Conservation (phyloP, 37 sponge, comb jelly and placozoan species). For the Oscarella lobularis region DNA sequence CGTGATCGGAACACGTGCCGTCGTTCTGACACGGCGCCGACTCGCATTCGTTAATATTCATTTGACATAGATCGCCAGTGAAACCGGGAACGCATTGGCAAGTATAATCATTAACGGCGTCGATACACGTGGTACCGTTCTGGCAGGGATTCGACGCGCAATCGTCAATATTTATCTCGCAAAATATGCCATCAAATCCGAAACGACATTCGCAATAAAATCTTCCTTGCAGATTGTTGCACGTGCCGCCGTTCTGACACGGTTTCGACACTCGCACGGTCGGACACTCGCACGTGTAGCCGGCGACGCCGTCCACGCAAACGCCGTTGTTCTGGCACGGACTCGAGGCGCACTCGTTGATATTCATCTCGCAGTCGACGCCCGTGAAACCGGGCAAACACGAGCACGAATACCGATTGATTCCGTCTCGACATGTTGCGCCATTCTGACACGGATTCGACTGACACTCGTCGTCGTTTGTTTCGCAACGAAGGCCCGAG, state of each 20-base stretch:
- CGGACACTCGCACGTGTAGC: conserved; percentile 6
- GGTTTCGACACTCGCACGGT: conserved; percentile 23
- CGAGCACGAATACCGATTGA: conserved; percentile 7
- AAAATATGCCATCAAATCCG: conserved; percentile 35
- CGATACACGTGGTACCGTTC: conserved; percentile 41
- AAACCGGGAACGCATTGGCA: conserved; percentile 14
- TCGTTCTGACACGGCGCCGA: conserved; percentile 24
- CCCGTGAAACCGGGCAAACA: conserved; percentile 9
- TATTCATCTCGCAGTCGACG: conserved; percentile 8
- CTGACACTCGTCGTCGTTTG: background rate
- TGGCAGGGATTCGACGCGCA: conserved; percentile 34
- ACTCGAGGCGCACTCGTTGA: conserved; percentile 2
- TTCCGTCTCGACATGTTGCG: background rate
- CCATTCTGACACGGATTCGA: background rate
- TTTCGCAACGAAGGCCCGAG: background rate
- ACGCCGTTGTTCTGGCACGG: conserved; percentile 10
- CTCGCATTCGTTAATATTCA: conserved; percentile 38
- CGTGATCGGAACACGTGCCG: conserved; percentile 8
- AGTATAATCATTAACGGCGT: conserved; percentile 2
- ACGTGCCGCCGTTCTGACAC: conserved; percentile 50
- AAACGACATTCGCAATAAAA: conserved; percentile 27
- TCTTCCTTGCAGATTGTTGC: conserved; percentile 8
- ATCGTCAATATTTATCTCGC: conserved; percentile 40
- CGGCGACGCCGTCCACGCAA: conserved; percentile 3
- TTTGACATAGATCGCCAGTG: conserved; percentile 26